A percentile compares a stretch with the other conserved stretches of the same genome.
Evolutionary conservation across 2,113 vertebrate genomes (phyloP).

Genomic region (Peromyscus polionotus): DNA sequence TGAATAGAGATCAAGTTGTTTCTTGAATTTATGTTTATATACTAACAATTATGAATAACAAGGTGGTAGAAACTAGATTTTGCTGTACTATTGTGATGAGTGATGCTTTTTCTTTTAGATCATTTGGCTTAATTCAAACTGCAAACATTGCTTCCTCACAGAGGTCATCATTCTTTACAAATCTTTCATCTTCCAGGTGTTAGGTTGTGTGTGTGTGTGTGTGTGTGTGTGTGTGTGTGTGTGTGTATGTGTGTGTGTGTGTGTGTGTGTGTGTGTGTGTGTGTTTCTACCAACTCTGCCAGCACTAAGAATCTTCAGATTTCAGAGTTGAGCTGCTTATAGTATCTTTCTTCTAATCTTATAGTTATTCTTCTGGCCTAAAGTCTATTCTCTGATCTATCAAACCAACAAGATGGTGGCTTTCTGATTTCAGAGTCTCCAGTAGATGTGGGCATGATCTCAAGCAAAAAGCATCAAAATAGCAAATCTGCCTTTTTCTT

Average conservation of each 20-base stretch:
- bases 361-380: neutral
- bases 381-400: neutral
- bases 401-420: neutral
- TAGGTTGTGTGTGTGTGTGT: neutral
- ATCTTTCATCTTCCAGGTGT: neutral
- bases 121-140: slow-evolving; percentile 15
- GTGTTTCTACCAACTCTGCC: neutral
- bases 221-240: no score
- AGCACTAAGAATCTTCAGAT: neutral
- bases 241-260: no score
- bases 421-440: neutral
- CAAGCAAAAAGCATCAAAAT: neutral
- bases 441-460: neutral
- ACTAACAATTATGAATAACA: neutral
- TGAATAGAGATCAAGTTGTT: neutral
- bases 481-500: slow-evolving; percentile 1
- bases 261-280: neutral
- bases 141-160: neutral
- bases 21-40: slow-evolving; percentile 9
- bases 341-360: neutral
- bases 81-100: neutral
- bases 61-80: neutral
- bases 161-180: neutral
- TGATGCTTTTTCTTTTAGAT: neutral
- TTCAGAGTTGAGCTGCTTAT: neutral